These are phyloP conservation scores for Haliclystus octoradiatus DNA, from an alignment of 30 jellyfish, hydroid and myxozoan genomes.

Conservation along the genomic window DNA sequence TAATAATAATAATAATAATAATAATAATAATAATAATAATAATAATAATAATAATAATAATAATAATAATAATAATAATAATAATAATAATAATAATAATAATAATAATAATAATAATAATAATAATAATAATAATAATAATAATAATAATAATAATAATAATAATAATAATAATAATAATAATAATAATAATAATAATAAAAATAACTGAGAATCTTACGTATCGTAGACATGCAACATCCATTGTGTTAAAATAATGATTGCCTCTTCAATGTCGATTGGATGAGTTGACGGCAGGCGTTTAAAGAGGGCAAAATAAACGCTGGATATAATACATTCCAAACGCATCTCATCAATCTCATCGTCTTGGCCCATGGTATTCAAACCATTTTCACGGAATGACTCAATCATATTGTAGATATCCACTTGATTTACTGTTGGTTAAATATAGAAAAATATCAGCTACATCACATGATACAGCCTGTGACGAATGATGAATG, in stretches of 20 bases:
- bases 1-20: too few relatives aligned
- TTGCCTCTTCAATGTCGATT: conserved; percentile 70
- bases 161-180: too few relatives aligned
- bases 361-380: conserved; percentile 61
- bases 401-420: conserved; percentile 92
- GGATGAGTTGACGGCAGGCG: conserved; percentile 79
- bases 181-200: too few relatives aligned
- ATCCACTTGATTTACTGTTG: conserved; percentile 80
- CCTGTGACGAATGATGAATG: background rate
- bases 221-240: conserved; percentile 85
- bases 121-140: too few relatives aligned
- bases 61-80: too few relatives aligned
- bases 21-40: too few relatives aligned
- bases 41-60: too few relatives aligned
- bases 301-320: conserved; percentile 68
- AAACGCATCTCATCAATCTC: conserved; percentile 91
- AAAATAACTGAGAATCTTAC: conserved; percentile 34
- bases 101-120: too few relatives aligned
- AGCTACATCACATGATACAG: too few relatives aligned
- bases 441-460: background rate
- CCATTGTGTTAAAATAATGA: conserved; percentile 85
- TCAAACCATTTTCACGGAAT: conserved; percentile 86
- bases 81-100: too few relatives aligned
- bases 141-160: too few relatives aligned
- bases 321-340: conserved; percentile 88